phyloP scores from a whole-genome alignment of 2,113 vertebrate genomes.

The Protobothrops mucrosquamatus region DNA sequence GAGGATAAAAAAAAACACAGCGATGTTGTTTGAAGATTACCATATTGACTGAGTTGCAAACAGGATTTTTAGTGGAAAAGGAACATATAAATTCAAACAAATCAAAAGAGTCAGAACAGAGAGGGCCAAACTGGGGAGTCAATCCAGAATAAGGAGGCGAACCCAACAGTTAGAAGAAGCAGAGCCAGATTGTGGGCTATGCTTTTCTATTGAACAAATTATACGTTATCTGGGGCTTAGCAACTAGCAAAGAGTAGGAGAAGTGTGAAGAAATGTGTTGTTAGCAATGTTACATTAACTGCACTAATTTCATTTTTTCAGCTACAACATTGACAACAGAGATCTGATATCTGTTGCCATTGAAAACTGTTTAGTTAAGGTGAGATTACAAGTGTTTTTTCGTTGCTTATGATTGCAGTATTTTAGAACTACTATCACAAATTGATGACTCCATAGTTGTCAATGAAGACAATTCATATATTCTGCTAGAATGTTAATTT shows the following conservation, averaged over 20 bases:
- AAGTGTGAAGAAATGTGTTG: conserved; percentile 2
- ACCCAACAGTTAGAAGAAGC: background rate
- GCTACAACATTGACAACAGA: background rate
- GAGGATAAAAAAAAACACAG: background rate
- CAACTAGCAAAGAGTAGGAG: conserved; percentile 1
- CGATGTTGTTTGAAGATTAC: background rate
- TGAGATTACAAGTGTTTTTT: background rate
- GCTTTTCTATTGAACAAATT: background rate
- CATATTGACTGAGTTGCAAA: background rate
- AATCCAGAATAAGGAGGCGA: background rate
- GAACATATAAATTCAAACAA: background rate
- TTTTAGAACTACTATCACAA: background rate
- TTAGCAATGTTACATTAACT: background rate
- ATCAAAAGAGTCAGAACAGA: background rate
- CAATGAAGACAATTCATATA: background rate
- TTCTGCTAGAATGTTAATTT: background rate
- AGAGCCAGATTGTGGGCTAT: background rate
- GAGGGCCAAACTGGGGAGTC: background rate
- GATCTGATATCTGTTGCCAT: background rate
- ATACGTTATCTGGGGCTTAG: background rate
- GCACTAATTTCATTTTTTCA: conserved; percentile 3
- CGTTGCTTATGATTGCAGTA: background rate
- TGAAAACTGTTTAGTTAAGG: background rate
- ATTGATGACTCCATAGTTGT: background rate
- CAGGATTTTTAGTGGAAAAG: background rate